Conservation (phyloP, 1,140 invertebrate genomes). For the Zaprionus nigranus region DNA sequence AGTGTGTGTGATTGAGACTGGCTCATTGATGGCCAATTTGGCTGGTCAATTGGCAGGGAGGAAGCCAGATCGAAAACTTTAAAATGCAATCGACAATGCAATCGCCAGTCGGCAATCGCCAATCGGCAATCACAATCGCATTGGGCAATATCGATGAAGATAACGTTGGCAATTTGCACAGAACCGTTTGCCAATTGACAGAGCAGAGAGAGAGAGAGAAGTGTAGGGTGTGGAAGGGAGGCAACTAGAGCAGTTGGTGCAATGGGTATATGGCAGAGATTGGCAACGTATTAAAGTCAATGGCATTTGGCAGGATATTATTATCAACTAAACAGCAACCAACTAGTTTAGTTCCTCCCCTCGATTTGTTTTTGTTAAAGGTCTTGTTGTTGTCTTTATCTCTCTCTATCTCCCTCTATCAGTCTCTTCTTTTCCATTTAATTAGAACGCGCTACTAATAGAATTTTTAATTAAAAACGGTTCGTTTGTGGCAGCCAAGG, state of each 20-base stretch:
- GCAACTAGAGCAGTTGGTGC: background rate
- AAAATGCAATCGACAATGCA: conserved; percentile 30
- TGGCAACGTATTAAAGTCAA: conserved; percentile 52
- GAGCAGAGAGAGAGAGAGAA: background rate
- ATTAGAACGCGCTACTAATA: conserved; percentile 78
- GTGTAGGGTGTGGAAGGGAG: background rate
- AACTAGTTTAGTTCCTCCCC: conserved; percentile 9
- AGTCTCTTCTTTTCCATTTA: conserved; percentile 39
- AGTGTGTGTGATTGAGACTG: conserved; percentile 25
- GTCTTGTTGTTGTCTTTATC: conserved; percentile 14
- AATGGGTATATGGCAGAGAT: background rate
- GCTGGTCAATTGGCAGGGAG: conserved; percentile 67
- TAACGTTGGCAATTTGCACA: conserved; percentile 56
- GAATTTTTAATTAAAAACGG: conserved; percentile 82
- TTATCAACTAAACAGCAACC: conserved; percentile 48
- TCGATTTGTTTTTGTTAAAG: conserved; percentile 15
- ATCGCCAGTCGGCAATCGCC: conserved; percentile 22
- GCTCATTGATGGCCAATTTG: conserved; percentile 73
- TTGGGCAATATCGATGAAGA: conserved; percentile 53
- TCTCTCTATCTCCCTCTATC: background rate
- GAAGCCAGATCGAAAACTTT: conserved; percentile 33
- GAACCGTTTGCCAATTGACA: conserved; percentile 55
- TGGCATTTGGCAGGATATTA: conserved; percentile 54
- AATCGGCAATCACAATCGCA: conserved; percentile 49
- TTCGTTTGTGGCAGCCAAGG: conserved; percentile 46